Conservation (phyloP, 2,888 invertebrate genomes). For the Syrphus vitripennis region DNA sequence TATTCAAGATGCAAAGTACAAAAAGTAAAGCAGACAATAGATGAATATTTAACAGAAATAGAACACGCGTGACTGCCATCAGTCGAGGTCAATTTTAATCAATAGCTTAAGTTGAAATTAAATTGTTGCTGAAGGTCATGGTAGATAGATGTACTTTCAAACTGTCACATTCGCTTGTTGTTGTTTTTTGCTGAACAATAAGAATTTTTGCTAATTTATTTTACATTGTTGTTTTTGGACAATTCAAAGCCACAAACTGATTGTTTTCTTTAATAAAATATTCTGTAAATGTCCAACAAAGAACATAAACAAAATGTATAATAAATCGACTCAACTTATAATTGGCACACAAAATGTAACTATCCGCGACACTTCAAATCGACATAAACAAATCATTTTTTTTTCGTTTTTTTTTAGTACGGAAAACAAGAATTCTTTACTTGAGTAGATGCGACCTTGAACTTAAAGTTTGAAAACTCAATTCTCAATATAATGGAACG, state of each 20-base stretch:
- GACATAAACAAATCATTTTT: neutral
- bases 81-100: conserved; percentile 11
- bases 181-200: neutral
- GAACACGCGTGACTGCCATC: neutral
- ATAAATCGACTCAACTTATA: neutral
- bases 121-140: conserved; percentile 4
- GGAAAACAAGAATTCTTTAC: neutral
- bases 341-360: neutral
- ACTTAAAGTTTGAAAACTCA: conserved; percentile 2
- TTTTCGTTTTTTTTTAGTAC: no score
- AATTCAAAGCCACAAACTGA: neutral
- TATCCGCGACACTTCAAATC: neutral
- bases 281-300: neutral
- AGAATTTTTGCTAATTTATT: neutral
- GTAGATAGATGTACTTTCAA: neutral
- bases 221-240: no score
- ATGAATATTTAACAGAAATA: neutral
- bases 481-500: no score
- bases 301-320: neutral
- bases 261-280: neutral
- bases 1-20: neutral
- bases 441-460: conserved; percentile 1
- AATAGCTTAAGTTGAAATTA: neutral
- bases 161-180: neutral
- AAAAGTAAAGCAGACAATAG: neutral